Evolutionary conservation across 2,888 invertebrate genomes (phyloP), one percentile per base, ranked within the genome.

Genomic region (Bellardia pandia): DNA sequence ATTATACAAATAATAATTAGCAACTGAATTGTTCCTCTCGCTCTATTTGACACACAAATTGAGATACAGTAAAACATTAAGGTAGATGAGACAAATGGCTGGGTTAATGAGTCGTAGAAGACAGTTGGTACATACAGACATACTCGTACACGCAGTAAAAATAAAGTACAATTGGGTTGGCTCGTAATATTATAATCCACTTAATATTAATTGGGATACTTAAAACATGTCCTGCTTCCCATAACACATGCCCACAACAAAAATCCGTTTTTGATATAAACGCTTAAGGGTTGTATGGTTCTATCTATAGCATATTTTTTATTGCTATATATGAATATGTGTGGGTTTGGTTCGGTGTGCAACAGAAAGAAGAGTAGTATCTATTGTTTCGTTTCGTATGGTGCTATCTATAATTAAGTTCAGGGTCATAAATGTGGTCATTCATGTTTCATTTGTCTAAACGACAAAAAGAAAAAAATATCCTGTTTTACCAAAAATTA

Each of bases 111-210:
- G 75, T 60, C 76, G 66, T 86, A 81, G 72, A 83, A 56, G 60
- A 37, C 72, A 60, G 69, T 66, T 72, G 56, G 13, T 80, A n/a
- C 3, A 37, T 23, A 23, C 23, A 23, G 0, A 23, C 23, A 23
- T 56, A 11, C 14, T 56, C 58, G 62, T 77, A 13, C 48, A 37
- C 11, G 68, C n/a, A 33, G 60, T 30, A 53, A 14, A 33, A 14
- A 16, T 64, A n/a, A 37, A n/a, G 23, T 66, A 53, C 51, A 80
- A 72, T 45, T 80, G 66, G 78, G 75, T 64, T 78, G 89, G 91
- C 90, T 90, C 91, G 92, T 92, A 91, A 92, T 92, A 92, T 92
- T 91, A 90, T 92, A 92, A 92, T 91, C 92, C 92, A 92, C 92
- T 92, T 92, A 91, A 91, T 92, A 92, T 92, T 92, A 92, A 92